Evolutionary conservation across 2,797 vertebrate genomes (phyloP), one percentile per base, ranked within the genome.

Genomic region (Brachyalestes nurse): DNA sequence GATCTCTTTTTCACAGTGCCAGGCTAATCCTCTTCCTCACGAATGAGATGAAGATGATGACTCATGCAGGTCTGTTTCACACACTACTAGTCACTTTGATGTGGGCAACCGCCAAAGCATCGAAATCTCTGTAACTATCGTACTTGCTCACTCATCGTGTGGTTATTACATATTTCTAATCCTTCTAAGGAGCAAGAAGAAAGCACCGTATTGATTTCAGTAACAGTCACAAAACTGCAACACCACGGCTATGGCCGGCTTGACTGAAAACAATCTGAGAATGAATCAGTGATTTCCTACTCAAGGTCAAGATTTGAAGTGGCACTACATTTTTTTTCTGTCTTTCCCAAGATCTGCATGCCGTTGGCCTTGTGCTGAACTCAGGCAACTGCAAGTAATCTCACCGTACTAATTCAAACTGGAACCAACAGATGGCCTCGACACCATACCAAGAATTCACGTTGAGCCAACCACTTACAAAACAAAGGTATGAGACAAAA

Each of bases 51-150:
- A 71, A 38, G 57, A 75, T 23, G 84, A 88, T 92, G 92, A 94
- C 83, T 94, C 92, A 94, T 91, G 87, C 91, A 79, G 79, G 83
- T 65, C 85, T 91, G 91, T 91, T 89, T 88, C 79, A 89, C 79
- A 89, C 40, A 84, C 77, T 87, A 88, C 76, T 55, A 66, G 80
- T 75, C 17, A 53, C 87, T 94, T 95, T 95, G 91, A 94, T 94
- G 94, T 94, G 93, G 93, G 85, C 83, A 87, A 85, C 51, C 72
- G 83, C 77, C 55, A 67, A 40, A 61, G 67, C 45, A 6, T 61
- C 76, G 34, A 83, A 79, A 82, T 89, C 84, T 87, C 85, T 84
- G 87, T 87, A 88, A 88, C 78, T 74, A 76, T 64, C 10, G 25
- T 78, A 88, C 90, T 90, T 84, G 88, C 49, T 83, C 28, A 58